phyloP scores from a whole-genome alignment of 2,888 invertebrate species.

The Sphecodes monilicornis region DNA sequence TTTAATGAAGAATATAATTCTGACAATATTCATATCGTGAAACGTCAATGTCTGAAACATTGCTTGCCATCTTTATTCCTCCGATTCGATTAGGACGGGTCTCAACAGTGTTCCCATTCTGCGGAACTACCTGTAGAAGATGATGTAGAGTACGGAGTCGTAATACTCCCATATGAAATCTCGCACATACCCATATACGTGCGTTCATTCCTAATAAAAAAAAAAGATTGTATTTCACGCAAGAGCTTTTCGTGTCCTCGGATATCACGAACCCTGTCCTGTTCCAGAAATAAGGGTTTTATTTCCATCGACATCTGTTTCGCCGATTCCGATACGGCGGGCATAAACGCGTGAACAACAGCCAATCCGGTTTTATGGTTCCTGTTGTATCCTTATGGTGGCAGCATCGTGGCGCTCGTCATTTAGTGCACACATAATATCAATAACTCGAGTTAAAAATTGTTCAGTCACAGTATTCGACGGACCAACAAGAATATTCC shows the following conservation, averaged over 20 bases:
- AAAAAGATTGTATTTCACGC: constrained; percentile 32
- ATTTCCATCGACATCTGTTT: constrained; percentile 51
- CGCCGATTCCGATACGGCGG: constrained; percentile 25
- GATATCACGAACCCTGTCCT: constrained; percentile 20
- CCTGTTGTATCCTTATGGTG: neutral
- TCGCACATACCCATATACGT: neutral
- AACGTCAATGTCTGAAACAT: neutral
- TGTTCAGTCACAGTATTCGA: neutral
- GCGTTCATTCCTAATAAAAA: constrained; percentile 47
- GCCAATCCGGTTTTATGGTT: constrained; percentile 42
- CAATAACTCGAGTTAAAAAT: constrained; percentile 4
- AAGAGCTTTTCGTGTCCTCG: constrained; percentile 15
- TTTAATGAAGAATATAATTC: neutral
- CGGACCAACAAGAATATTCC: neutral
- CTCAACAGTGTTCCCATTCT: neutral
- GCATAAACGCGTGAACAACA: constrained; percentile 28
- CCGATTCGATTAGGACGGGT: neutral
- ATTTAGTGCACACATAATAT: neutral
- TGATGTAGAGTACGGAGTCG: neutral
- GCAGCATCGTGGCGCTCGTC: neutral
- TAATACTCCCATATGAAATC: constrained; percentile 25
- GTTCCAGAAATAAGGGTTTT: constrained; percentile 39
- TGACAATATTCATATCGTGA: neutral
- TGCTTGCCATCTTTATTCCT: neutral
- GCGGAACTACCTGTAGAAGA: neutral